Evolutionary conservation across 64 coral and sea anemone species (phyloP).

Genomic region (Exaiptasia diaphana): DNA sequence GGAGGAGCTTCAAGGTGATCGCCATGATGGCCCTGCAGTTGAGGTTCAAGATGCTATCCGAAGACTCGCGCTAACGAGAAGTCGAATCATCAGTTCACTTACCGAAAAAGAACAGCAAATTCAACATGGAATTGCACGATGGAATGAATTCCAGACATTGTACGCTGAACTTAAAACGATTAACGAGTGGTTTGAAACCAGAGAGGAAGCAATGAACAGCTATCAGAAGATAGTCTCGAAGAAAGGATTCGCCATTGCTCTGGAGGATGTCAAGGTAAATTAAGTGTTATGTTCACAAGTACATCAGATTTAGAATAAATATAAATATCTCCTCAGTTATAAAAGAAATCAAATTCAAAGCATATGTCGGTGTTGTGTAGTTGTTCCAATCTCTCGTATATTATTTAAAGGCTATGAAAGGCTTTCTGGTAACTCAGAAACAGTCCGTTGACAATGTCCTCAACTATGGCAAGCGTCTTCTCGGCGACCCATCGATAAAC

Average conservation of each 20-base stretch:
- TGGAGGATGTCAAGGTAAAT: slow-evolving; percentile 91
- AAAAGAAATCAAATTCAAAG: no score
- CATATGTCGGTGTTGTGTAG: no score
- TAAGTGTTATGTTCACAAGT: no score
- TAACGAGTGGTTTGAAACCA: slow-evolving; percentile 74
- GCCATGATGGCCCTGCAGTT: neutral
- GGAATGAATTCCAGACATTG: slow-evolving; percentile 75
- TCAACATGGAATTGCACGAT: slow-evolving; percentile 58
- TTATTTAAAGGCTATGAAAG: slow-evolving; percentile 78
- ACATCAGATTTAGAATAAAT: no score
- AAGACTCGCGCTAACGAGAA: slow-evolving; percentile 12
- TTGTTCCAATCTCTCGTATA: no score
- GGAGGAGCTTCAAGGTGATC: slow-evolving; percentile 22
- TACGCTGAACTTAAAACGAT: slow-evolving; percentile 69
- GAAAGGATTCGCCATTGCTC: slow-evolving; percentile 72
- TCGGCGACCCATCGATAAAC: slow-evolving; percentile 54
- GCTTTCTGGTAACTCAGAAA: slow-evolving; percentile 74
- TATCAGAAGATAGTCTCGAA: slow-evolving; percentile 83
- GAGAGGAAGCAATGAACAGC: slow-evolving; percentile 58
- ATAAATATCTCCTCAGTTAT: no score
- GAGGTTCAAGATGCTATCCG: slow-evolving; percentile 33
- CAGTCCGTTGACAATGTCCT: slow-evolving; percentile 59
- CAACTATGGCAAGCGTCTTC: slow-evolving; percentile 42
- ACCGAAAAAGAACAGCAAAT: slow-evolving; percentile 66
- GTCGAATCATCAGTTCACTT: slow-evolving; percentile 33